Percentiles rank a stretch among this genome's conserved stretches.
phyloP scores from a whole-genome alignment of 2,113 vertebrate species.

The Baryphthengus martii region DNA sequence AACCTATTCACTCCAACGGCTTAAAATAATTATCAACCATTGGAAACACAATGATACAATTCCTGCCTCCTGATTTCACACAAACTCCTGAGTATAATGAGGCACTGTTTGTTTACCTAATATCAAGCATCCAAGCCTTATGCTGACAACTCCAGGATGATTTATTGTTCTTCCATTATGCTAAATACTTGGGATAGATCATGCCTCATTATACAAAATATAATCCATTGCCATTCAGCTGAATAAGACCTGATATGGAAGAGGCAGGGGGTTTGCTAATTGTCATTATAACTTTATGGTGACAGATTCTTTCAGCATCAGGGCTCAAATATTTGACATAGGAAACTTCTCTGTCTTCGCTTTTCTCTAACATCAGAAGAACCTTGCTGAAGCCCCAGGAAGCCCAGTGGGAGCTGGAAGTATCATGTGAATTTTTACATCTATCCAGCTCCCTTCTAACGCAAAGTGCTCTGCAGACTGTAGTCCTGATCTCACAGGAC shows the following conservation, averaged over 20 bases:
- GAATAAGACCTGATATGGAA: background rate
- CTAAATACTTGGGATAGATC: constrained; percentile 42
- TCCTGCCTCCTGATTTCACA: constrained; percentile 21
- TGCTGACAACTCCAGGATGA: constrained; percentile 36
- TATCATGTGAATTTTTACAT: background rate
- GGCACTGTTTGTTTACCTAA: constrained; percentile 41
- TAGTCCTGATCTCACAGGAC: background rate
- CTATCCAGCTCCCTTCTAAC: background rate
- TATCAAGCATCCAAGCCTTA: background rate
- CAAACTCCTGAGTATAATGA: constrained; percentile 12
- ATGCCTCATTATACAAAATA: constrained; percentile 50
- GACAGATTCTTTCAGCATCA: background rate
- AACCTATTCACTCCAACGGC: background rate
- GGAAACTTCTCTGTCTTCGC: background rate
- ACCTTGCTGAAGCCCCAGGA: background rate
- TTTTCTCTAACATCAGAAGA: background rate
- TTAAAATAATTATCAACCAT: constrained; percentile 46
- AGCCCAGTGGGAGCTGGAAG: background rate
- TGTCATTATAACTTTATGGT: background rate
- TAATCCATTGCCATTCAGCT: constrained; percentile 26
- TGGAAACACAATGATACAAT: constrained; percentile 26
- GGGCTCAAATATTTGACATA: background rate
- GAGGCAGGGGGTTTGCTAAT: background rate
- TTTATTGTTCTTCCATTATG: constrained; percentile 58
- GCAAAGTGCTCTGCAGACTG: accelerated